phyloP scores from a whole-genome alignment of 2,113 vertebrate genomes.

The Dasyprocta punctata region DNA sequence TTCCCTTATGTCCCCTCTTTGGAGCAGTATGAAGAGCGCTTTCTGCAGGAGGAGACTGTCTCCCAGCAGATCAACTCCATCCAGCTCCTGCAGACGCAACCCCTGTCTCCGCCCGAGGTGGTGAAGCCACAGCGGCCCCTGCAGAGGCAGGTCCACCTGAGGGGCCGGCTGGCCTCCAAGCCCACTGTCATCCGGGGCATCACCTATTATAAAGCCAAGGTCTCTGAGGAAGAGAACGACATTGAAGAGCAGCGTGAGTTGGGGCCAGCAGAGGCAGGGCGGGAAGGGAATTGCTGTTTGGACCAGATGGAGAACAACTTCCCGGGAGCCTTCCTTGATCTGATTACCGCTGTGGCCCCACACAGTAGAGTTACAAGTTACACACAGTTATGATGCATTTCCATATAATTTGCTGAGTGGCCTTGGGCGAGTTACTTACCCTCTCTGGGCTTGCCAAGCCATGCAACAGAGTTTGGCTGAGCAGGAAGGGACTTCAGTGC shows the following conservation, averaged over 20 bases:
- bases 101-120: slow-evolving; percentile 67
- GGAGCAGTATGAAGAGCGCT: slow-evolving; percentile 90
- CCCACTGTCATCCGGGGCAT: slow-evolving; percentile 93
- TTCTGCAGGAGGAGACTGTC: slow-evolving; percentile 86
- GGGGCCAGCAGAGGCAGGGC: neutral
- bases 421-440: neutral
- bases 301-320: neutral
- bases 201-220: slow-evolving; percentile 97
- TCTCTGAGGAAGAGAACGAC: slow-evolving; percentile 90
- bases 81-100: slow-evolving; percentile 74
- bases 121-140: slow-evolving; percentile 78
- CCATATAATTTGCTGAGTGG: neutral
- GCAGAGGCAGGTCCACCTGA: slow-evolving; percentile 80
- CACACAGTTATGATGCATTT: neutral
- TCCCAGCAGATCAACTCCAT: slow-evolving; percentile 85
- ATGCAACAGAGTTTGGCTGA: neutral
- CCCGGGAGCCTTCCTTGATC: neutral
- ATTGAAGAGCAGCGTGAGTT: slow-evolving; percentile 94
- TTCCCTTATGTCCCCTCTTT: slow-evolving; percentile 64
- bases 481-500: neutral
- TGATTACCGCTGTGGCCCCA: accelerated
- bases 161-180: slow-evolving; percentile 85
- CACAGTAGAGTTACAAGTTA: too few species aligned
- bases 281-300: neutral
- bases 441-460: neutral